Conservation (phyloP, 2,888 invertebrate species). For the Brachylomia viminalis region DNA sequence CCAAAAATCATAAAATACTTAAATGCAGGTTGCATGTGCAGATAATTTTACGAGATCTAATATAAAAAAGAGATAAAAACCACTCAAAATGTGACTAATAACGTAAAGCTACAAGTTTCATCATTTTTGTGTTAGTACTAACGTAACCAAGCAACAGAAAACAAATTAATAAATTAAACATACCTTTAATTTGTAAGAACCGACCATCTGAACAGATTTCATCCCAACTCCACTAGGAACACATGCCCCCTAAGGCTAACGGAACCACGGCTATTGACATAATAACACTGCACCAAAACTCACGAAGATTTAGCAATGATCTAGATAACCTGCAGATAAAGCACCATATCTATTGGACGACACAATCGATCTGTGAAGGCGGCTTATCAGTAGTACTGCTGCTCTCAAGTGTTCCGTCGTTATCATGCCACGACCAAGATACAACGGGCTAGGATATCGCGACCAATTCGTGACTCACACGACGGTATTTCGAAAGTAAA, state of each 20-base stretch:
- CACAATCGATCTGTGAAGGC: slow-evolving; percentile 74
- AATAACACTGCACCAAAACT: slow-evolving; percentile 66
- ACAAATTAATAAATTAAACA: slow-evolving; percentile 33
- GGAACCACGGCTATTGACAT: slow-evolving; percentile 57
- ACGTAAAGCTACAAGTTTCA: background rate
- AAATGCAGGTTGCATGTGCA: background rate
- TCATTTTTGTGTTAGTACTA: background rate
- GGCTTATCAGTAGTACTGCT: slow-evolving; percentile 71
- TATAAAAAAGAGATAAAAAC: slow-evolving; percentile 1
- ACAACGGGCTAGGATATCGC: slow-evolving; percentile 25
- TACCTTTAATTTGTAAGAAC: slow-evolving; percentile 71
- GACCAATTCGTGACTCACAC: slow-evolving; percentile 51
- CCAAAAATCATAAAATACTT: background rate
- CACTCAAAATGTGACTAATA: slow-evolving; percentile 20
- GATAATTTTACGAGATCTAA: background rate
- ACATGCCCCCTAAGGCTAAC: slow-evolving; percentile 46
- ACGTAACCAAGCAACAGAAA: slow-evolving; percentile 30
- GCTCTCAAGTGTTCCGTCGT: slow-evolving; percentile 70
- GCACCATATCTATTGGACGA: slow-evolving; percentile 72
- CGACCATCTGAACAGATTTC: slow-evolving; percentile 63
- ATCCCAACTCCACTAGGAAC: slow-evolving; percentile 35
- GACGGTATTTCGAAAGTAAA: slow-evolving; percentile 53
- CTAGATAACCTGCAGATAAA: slow-evolving; percentile 82
- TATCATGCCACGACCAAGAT: slow-evolving; percentile 52
- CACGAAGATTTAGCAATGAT: slow-evolving; percentile 74